A percentile compares a stretch with the other conserved stretches of the same genome.
phyloP scores from a whole-genome alignment of 2,113 vertebrate species.

The Cygnus atratus region DNA sequence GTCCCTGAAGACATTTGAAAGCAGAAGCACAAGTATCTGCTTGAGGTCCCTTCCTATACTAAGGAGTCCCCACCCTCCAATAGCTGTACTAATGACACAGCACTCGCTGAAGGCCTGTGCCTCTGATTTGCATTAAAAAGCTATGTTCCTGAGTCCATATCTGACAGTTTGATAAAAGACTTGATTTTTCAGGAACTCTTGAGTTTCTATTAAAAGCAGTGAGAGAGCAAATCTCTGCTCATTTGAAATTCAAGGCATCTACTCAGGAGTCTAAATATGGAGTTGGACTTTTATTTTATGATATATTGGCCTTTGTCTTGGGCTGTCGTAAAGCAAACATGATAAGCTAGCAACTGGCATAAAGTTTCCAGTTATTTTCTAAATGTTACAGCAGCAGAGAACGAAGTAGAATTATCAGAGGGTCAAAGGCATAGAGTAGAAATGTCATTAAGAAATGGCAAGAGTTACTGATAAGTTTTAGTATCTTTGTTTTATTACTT shows the following conservation, averaged over 20 bases:
- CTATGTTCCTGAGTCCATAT: neutral
- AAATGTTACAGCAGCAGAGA: neutral
- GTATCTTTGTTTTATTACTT: slow-evolving; percentile 38
- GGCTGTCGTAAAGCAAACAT: neutral
- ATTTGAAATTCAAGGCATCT: slow-evolving; percentile 6
- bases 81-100: rapidly evolving
- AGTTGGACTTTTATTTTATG: slow-evolving; percentile 18
- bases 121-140: neutral
- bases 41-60: neutral
- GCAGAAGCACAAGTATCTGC: neutral
- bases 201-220: neutral
- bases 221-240: neutral
- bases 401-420: neutral
- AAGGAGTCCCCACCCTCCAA: neutral
- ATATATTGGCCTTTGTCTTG: slow-evolving; percentile 33
- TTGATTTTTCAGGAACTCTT: neutral
- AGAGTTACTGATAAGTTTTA: slow-evolving; percentile 25
- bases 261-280: neutral
- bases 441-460: neutral
- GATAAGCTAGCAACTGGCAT: neutral
- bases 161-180: neutral
- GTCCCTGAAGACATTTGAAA: neutral
- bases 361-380: slow-evolving; percentile 32
- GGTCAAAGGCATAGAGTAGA: slow-evolving; percentile 37
- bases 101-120: neutral